Conservation (phyloP, 35 echinoderm and acorn worm genomes). For the Apostichopus japonicus region DNA sequence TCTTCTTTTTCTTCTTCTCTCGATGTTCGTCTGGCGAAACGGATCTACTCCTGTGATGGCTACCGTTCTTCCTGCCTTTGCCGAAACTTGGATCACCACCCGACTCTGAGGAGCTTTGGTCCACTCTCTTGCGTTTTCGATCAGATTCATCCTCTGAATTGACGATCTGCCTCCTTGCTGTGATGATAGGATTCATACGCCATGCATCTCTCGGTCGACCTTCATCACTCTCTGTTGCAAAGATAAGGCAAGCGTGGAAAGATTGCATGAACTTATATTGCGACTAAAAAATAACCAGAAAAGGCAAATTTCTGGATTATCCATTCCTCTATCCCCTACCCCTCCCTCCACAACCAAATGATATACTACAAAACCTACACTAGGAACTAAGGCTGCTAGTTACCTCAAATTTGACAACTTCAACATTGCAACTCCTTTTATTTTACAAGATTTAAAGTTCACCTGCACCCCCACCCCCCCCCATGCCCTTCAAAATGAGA, state of each 20-base stretch:
- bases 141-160: not conserved
- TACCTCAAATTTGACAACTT: too few species aligned
- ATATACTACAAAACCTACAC: too few species aligned
- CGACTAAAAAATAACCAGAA: too few species aligned
- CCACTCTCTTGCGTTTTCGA: not conserved
- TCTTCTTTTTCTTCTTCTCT: slow-evolving; percentile 33
- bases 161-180: not conserved
- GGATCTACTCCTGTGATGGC: not conserved
- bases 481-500: too few species aligned
- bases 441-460: too few species aligned
- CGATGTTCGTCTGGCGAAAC: not conserved
- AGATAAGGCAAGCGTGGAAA: not conserved
- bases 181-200: slow-evolving; percentile 36
- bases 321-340: too few species aligned
- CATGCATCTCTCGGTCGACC: slow-evolving; percentile 37
- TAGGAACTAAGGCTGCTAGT: too few species aligned
- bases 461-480: too few species aligned
- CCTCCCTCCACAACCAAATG: too few species aligned
- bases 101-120: slow-evolving; percentile 7
- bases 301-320: too few species aligned
- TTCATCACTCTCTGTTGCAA: slow-evolving; percentile 3
- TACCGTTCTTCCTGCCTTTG: not conserved
- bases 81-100: not conserved
- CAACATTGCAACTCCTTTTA: too few species aligned
- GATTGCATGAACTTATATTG: not conserved